Conservation (phyloP, 2,113 vertebrate species). For the Corynorhinus townsendii region DNA sequence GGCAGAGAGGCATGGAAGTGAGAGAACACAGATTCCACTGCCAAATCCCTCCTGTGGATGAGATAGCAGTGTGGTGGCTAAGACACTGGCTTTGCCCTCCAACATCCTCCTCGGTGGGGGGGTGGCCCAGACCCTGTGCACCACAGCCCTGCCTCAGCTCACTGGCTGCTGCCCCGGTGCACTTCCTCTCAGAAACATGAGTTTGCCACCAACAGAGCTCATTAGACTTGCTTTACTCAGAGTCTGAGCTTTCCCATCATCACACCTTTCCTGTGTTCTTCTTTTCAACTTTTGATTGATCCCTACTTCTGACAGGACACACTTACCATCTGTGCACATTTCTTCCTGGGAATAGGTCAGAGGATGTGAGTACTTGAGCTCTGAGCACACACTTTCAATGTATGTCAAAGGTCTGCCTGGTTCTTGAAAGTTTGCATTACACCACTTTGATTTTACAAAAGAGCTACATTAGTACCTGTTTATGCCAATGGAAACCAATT, state of each 20-base stretch:
- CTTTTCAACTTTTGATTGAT: neutral
- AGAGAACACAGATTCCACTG: conserved; percentile 33
- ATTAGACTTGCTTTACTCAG: neutral
- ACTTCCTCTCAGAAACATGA: neutral
- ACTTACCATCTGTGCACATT: neutral
- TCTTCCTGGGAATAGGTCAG: neutral
- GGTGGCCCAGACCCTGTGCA: neutral
- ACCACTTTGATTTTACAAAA: neutral
- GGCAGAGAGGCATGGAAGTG: neutral
- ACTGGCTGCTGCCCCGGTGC: neutral
- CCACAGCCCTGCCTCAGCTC: neutral
- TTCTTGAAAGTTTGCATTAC: neutral
- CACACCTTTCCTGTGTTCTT: neutral
- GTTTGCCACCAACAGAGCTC: neutral
- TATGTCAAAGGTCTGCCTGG: neutral
- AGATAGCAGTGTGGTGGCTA: neutral
- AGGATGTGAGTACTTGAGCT: too few relatives aligned
- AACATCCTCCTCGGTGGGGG: neutral
- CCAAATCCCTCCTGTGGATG: conserved; percentile 45
- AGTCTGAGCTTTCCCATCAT: neutral
- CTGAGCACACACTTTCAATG: neutral
- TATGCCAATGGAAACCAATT: neutral
- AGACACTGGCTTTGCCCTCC: neutral
- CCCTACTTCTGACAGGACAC: neutral
- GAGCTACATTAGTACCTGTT: neutral